Evolutionary conservation across 2,113 vertebrate genomes (phyloP), one percentile per base, ranked within the genome.

Genomic region (Gavia stellata): DNA sequence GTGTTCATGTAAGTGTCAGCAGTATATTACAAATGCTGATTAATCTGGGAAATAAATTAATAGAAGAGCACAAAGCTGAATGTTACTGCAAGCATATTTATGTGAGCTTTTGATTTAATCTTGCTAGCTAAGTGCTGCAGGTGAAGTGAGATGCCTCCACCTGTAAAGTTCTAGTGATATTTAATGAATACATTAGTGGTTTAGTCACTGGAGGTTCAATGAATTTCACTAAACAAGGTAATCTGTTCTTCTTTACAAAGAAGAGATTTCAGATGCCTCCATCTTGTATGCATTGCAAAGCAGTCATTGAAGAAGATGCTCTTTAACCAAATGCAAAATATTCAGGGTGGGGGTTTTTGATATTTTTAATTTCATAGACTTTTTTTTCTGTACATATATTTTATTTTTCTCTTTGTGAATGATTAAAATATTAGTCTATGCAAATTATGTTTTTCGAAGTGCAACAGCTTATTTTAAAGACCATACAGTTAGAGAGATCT

Each of bases 21-120:
- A 95, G 40, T 93, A 56, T 88, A 89, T 97, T 97, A 94, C 25
- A 90, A 94, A 96, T 95, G 86, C 90, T 97, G 87, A 97, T 97
- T 97, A 94, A 77, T 93, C 92, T 85, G 63, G 55, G 38, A 79
- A 90, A 86, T 88, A 95, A 94, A 91, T 84, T 92, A 86, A 92
- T 53, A 78, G 53, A 91, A 40, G 45, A 75, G 58, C 73, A 88
- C 47, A 91, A 81, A 96, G 50, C 82, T 75, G 55, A 95, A 59
- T 89, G 94, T 61, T 62, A 81, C 55, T 88, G 58, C 50, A 94
- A 84, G 81, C 49, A 17, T 74, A 88, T 96, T 97, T 95, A 58
- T 88, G 45, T 89, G 86, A 79, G 68, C 17, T 93, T 95, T 86
- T 88, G 90, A 49, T 85, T 85, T 94, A 92, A 86, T 94, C 72